phyloP scores from a whole-genome alignment of 2,113 vertebrate species.

The Burhinus oedicnemus region DNA sequence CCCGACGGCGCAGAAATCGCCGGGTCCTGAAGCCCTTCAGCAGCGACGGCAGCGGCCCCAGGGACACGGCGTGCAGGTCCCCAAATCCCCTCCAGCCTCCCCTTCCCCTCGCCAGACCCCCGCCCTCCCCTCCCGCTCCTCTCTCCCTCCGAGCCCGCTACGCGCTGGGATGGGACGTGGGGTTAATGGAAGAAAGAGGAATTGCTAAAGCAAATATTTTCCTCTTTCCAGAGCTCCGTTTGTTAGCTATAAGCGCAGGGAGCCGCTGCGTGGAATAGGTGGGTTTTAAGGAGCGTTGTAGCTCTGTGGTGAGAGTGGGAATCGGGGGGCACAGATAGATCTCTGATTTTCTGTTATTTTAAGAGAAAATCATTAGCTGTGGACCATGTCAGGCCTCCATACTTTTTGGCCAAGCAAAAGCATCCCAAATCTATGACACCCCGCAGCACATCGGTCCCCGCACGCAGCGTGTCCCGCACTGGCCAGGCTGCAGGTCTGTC shows the following conservation, averaged over 20 bases:
- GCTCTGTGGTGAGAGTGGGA: not conserved
- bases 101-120: not conserved
- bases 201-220: slow-evolving; percentile 30
- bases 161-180: accelerated
- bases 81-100: not conserved
- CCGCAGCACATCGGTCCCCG: not conserved
- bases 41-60: accelerated
- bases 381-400: not conserved
- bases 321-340: not conserved
- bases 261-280: accelerated
- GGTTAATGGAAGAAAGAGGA: not conserved
- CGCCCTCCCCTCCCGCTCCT: not conserved
- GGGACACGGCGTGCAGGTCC: not conserved
- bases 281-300: not conserved
- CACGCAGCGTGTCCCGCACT: not conserved
- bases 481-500: too few species aligned
- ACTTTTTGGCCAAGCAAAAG: not conserved
- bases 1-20: not conserved
- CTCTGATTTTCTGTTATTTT: not conserved
- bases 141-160: not conserved
- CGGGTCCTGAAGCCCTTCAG: not conserved
- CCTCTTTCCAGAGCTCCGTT: slow-evolving; percentile 12
- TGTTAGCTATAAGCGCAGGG: not conserved
- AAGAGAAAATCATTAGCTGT: not conserved
- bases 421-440: not conserved